Evolutionary conservation across 2,888 invertebrate genomes (phyloP).

Genomic region (Seira ritae): DNA sequence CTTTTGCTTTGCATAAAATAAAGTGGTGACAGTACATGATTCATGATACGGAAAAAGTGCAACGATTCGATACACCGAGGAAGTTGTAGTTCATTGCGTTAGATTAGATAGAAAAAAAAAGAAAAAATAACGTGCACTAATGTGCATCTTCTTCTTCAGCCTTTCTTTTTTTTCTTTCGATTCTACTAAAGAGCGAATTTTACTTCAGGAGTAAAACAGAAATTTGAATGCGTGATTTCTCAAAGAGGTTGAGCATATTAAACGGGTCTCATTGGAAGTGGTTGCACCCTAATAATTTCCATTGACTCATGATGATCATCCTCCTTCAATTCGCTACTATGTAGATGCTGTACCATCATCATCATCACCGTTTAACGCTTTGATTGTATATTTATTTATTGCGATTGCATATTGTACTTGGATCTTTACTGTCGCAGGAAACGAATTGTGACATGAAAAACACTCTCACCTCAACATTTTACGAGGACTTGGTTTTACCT

Average conservation of each 20-base stretch:
- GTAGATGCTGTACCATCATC: too few relatives aligned
- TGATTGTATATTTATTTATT: not conserved
- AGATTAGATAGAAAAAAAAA: not conserved
- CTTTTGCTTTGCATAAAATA: not conserved
- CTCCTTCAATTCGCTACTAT: too few relatives aligned
- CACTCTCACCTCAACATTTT: conserved; percentile 36
- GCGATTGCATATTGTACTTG: too few relatives aligned
- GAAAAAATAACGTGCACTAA: not conserved
- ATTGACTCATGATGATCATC: conserved; percentile 49
- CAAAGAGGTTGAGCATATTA: conserved; percentile 29
- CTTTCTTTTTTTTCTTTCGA: conserved; percentile 11
- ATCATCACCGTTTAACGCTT: conserved; percentile 16
- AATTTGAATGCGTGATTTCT: conserved; percentile 46
- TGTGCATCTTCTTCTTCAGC: not conserved
- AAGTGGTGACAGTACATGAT: conserved; percentile 4
- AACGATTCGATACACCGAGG: conserved; percentile 9
- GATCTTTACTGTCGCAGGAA: conserved; percentile 20
- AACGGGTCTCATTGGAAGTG: conserved; percentile 33
- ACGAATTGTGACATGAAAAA: conserved; percentile 15
- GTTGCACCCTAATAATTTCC: conserved; percentile 62
- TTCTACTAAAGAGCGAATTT: not conserved
- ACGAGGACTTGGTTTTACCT: conserved; percentile 1
- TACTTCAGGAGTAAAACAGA: not conserved
- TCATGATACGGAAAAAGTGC: conserved; percentile 11
- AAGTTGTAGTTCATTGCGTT: conserved; percentile 16